phyloP scores from a whole-genome alignment of 2,797 vertebrate species.

The Selene dorsalis region DNA sequence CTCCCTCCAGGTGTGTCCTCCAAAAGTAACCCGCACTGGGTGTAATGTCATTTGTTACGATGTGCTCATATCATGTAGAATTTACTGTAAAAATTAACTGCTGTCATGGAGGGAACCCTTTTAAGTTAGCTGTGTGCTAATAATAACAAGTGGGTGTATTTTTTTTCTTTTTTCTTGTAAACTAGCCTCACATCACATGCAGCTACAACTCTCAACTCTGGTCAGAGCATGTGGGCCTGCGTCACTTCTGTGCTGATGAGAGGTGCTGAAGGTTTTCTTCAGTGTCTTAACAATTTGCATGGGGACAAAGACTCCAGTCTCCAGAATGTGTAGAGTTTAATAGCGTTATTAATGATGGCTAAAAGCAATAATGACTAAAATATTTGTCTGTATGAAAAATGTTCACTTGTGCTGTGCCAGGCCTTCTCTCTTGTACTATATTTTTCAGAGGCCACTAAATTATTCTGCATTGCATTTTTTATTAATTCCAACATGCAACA shows the following conservation, averaged over 20 bases:
- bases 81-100: slow-evolving; percentile 25
- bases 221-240: not conserved
- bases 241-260: not conserved
- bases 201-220: not conserved
- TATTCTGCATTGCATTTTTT: slow-evolving; percentile 7
- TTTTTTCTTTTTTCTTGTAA: not conserved
- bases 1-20: slow-evolving; percentile 55
- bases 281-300: not conserved
- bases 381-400: slow-evolving; percentile 1
- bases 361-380: slow-evolving; percentile 1
- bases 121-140: not conserved
- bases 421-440: slow-evolving; percentile 3
- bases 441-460: slow-evolving; percentile 15
- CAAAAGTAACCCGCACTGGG: slow-evolving; percentile 84
- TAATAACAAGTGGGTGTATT: not conserved
- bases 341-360: not conserved
- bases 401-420: not conserved
- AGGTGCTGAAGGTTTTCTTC: not conserved
- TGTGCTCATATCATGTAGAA: not conserved
- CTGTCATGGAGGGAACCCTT: slow-evolving; percentile 8
- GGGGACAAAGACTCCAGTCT: not conserved
- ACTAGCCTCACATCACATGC: not conserved
- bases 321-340: not conserved
- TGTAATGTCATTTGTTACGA: slow-evolving; percentile 74
- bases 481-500: not conserved